phyloP scores from a whole-genome alignment of 30 jellyfish, hydroid and myxozoan genomes.

The Aurelia aurita region DNA sequence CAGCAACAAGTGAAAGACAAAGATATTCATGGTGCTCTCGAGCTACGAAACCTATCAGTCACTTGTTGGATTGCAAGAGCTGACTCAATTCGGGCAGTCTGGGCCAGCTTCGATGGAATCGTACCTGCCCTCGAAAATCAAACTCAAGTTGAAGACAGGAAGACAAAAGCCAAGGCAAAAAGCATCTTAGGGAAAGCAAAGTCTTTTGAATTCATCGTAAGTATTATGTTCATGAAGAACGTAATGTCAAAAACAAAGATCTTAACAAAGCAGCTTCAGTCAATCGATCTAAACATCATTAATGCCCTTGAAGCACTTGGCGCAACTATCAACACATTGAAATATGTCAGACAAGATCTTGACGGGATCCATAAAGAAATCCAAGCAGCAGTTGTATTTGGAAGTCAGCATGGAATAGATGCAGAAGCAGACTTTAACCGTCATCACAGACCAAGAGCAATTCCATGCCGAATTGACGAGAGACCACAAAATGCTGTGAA shows the following conservation, averaged over 20 bases:
- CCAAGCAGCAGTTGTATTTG: constrained; percentile 44
- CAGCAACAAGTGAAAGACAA: constrained; percentile 7
- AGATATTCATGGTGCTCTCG: constrained; percentile 34
- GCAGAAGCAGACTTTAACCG: constrained; percentile 29
- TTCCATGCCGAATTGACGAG: constrained; percentile 47
- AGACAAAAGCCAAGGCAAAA: constrained; percentile 32
- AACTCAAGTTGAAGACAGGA: background rate
- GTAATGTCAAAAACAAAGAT: constrained; percentile 62
- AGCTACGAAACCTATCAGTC: constrained; percentile 29
- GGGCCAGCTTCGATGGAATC: constrained; percentile 69
- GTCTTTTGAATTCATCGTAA: constrained; percentile 51
- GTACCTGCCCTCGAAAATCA: constrained; percentile 35
- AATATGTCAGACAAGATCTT: constrained; percentile 3
- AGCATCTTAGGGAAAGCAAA: constrained; percentile 21
- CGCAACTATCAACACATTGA: constrained; percentile 48
- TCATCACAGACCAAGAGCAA: constrained; percentile 44
- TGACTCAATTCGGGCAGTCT: constrained; percentile 42
- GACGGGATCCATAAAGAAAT: constrained; percentile 14
- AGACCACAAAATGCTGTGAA: constrained; percentile 45
- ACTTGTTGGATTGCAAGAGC: constrained; percentile 35
- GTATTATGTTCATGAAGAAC: constrained; percentile 48
- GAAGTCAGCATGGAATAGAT: constrained; percentile 41
- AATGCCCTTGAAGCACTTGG: constrained; percentile 62
- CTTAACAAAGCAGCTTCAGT: constrained; percentile 53
- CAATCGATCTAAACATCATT: constrained; percentile 45